Evolutionary conservation across 2,113 vertebrate genomes (phyloP), one percentile per base, ranked within the genome.

Genomic region (Myotis lucifugus): DNA sequence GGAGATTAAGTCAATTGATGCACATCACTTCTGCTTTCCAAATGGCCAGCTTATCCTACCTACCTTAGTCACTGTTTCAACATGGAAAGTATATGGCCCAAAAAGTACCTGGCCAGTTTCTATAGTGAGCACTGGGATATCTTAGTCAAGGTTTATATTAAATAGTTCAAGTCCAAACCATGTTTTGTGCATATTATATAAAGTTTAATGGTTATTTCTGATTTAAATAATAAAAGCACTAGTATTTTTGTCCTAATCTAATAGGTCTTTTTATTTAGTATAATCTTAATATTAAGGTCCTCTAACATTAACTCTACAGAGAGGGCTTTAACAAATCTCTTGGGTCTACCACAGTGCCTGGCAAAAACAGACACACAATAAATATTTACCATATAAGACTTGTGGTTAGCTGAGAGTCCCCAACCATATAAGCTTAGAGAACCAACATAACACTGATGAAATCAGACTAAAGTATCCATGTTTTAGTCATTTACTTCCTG

Each of bases 101-200:
- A 70, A 95, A 37, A 85, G 42, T 64, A 86, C 12, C 37, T 48
- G 34, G 29, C 11, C 56, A 92, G 19, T 92, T 95, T 95, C 79
- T 94, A 74, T 3, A 85, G 32, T 66, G 3, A 81, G 37, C 21
- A 76, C 84, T 40, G 42, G 32, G n/a, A 69, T 54, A 6, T 59
- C 40, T 92, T 37, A 67, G 21, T 59, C 72, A 54, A 92, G 23
- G 66, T 70, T 77, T 82, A 82, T n/a, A 91, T 5, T 95, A 95
- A 87, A 78, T 46, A 12, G 19, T 86, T 95, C 37, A 85, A 83
- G 25, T 46, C 27, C 50, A 93, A 95, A 89, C 14, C 64, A 79
- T 48, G 27, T 66, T 95, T 85, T 69, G 1, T 32, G 18, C 34
- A 50, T 88, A 83, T 73, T 78, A 76, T 84, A 77, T 59, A 84